These are phyloP conservation scores for Anniella stebbinsi DNA, from an alignment of 2,797 vertebrate genomes.

Conservation along the genomic window DNA sequence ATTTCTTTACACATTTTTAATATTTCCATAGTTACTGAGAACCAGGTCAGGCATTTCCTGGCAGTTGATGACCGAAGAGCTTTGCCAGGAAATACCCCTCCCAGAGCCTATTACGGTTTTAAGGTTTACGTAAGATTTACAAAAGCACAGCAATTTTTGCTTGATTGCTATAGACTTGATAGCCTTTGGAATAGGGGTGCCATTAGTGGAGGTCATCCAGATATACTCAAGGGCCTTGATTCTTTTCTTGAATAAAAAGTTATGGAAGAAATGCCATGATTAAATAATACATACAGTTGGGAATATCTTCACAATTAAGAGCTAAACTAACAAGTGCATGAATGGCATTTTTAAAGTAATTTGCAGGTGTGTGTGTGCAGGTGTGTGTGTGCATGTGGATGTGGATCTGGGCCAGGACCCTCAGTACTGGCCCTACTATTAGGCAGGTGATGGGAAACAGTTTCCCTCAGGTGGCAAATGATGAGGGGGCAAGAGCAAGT, in stretches of 20 bases:
- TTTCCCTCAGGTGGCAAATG: too few species aligned
- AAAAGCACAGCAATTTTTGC: slow-evolving; percentile 29
- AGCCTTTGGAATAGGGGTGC: neutral
- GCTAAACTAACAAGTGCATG: neutral
- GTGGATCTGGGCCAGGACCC: too few species aligned
- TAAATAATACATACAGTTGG: neutral
- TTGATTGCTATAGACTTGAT: neutral
- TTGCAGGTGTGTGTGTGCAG: neutral
- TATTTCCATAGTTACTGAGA: slow-evolving; percentile 17
- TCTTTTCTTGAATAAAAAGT: neutral
- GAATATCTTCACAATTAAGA: neutral
- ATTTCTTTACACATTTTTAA: slow-evolving; percentile 33
- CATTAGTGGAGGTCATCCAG: too few species aligned
- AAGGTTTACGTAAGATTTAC: slow-evolving; percentile 35
- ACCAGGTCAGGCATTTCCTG: slow-evolving; percentile 31
- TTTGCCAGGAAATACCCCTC: slow-evolving; percentile 38
- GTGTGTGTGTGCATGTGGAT: too few species aligned
- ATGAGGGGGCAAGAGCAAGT: too few species aligned
- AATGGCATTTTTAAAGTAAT: neutral
- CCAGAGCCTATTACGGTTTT: neutral
- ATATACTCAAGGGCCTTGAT: neutral
- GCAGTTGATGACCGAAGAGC: slow-evolving; percentile 17
- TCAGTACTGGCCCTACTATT: too few species aligned
- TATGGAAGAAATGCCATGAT: neutral
- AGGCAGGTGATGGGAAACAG: too few species aligned